phyloP scores from a whole-genome alignment of 2,113 vertebrate species.

The Pipra filicauda region DNA sequence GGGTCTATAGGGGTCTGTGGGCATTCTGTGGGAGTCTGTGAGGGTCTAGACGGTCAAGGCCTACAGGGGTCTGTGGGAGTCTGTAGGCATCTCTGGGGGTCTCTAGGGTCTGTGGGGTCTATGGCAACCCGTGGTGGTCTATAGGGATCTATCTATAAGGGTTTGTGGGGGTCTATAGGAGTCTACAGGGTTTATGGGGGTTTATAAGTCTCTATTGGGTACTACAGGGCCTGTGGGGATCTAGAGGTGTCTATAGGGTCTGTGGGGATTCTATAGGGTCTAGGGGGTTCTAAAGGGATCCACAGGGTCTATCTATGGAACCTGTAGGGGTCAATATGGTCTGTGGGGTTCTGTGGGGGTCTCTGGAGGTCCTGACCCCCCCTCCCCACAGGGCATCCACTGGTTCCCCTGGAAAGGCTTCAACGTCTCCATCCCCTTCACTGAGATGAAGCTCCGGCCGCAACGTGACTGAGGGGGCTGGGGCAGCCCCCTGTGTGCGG shows the following conservation, averaged over 20 bases:
- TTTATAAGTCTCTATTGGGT: no score
- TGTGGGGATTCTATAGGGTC: no score
- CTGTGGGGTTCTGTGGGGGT: no score
- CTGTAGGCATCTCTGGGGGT: neutral
- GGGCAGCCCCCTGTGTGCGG: no score
- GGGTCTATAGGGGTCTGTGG: no score
- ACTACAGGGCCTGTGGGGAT: neutral
- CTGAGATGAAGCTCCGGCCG: slow-evolving; percentile 91
- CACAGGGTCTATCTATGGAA: neutral
- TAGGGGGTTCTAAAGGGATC: neutral
- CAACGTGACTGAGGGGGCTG: slow-evolving; percentile 61
- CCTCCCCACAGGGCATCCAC: slow-evolving; percentile 80
- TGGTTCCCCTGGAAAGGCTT: slow-evolving; percentile 92
- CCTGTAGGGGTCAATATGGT: no score
- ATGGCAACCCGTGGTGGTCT: neutral
- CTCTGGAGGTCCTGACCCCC: neutral
- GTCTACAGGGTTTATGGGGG: neutral
- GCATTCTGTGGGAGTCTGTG: neutral
- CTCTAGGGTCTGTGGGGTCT: no score
- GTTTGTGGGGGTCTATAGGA: neutral
- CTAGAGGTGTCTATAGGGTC: neutral
- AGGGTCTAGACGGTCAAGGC: neutral
- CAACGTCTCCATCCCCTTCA: slow-evolving; percentile 86
- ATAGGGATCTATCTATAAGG: neutral
- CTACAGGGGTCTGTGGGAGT: neutral